Conservation (phyloP, 1,140 invertebrate genomes). For the Macrocentrus cingulum region DNA sequence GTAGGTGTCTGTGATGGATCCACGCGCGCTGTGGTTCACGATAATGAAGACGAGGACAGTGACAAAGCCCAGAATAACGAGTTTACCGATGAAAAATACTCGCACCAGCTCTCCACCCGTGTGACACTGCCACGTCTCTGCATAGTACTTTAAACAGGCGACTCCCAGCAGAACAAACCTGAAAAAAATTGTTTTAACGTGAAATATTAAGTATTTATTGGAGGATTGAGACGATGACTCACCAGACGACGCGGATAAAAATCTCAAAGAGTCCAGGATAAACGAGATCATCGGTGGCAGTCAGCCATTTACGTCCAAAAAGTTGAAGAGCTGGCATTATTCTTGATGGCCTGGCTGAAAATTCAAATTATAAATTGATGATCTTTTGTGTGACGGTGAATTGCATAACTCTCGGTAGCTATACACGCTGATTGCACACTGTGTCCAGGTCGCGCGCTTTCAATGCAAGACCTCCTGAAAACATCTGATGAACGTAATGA, state of each 20-base stretch:
- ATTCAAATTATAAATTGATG: slow-evolving; percentile 2
- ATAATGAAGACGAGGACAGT: slow-evolving; percentile 67
- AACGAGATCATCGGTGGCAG: slow-evolving; percentile 77
- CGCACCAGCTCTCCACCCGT: slow-evolving; percentile 68
- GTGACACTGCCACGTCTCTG: slow-evolving; percentile 65
- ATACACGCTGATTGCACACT: neutral
- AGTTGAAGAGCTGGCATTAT: slow-evolving; percentile 73
- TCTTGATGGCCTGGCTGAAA: neutral
- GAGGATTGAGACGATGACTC: slow-evolving; percentile 39
- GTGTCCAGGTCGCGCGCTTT: neutral
- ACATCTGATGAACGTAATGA: neutral
- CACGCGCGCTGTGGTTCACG: slow-evolving; percentile 69
- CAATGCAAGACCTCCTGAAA: neutral
- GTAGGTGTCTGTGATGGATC: slow-evolving; percentile 71
- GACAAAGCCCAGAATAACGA: slow-evolving; percentile 63
- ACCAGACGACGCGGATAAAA: slow-evolving; percentile 72
- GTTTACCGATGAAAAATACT: slow-evolving; percentile 67
- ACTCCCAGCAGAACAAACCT: slow-evolving; percentile 70
- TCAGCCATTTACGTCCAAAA: slow-evolving; percentile 77
- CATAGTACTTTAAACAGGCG: slow-evolving; percentile 66
- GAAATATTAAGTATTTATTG: slow-evolving; percentile 5
- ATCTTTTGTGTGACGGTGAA: neutral
- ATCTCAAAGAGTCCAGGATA: slow-evolving; percentile 77
- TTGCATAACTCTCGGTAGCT: neutral
- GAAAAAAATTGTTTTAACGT: neutral